These are phyloP conservation scores for Lydus trimaculatus DNA, from an alignment of 2,888 invertebrate species.

Conservation along the genomic window DNA sequence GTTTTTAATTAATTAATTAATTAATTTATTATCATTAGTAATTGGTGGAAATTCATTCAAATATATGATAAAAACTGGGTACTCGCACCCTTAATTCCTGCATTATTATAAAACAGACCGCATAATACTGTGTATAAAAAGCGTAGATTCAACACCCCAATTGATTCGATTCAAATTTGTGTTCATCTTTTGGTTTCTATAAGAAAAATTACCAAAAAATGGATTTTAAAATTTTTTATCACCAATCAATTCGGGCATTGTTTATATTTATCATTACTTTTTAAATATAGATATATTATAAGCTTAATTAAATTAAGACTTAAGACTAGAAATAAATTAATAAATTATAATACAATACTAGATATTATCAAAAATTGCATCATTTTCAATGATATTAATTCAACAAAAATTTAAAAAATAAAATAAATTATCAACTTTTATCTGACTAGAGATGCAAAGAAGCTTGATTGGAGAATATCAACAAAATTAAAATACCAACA, in stretches of 20 bases:
- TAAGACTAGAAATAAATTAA: conserved; percentile 38
- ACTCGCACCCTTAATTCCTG: conserved; percentile 50
- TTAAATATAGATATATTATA: conserved; percentile 35
- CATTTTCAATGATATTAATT: not conserved
- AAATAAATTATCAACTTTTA: not conserved
- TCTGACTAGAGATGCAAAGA: conserved; percentile 2
- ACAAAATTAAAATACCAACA: conserved; percentile 1
- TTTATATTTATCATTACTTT: not conserved
- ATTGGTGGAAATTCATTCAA: conserved; percentile 44
- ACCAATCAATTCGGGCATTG: not conserved
- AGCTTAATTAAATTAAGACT: conserved; percentile 33
- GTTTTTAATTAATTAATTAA: too few relatives aligned
- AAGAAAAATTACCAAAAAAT: not conserved
- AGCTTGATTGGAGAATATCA: not conserved
- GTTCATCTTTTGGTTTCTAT: not conserved
- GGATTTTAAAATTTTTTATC: too few relatives aligned
- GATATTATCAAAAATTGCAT: conserved; percentile 15
- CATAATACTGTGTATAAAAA: conserved; percentile 50
- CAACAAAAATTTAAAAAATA: not conserved
- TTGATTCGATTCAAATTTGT: not conserved
- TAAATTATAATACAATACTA: conserved; percentile 38
- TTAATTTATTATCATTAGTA: conserved; percentile 44
- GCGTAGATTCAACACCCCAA: conserved; percentile 38
- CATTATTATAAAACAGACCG: conserved; percentile 44
- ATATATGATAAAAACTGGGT: conserved; percentile 44